These are phyloP conservation scores for Scophthalmus maximus DNA, from an alignment of 2,113 vertebrate species.

Conservation along the genomic window DNA sequence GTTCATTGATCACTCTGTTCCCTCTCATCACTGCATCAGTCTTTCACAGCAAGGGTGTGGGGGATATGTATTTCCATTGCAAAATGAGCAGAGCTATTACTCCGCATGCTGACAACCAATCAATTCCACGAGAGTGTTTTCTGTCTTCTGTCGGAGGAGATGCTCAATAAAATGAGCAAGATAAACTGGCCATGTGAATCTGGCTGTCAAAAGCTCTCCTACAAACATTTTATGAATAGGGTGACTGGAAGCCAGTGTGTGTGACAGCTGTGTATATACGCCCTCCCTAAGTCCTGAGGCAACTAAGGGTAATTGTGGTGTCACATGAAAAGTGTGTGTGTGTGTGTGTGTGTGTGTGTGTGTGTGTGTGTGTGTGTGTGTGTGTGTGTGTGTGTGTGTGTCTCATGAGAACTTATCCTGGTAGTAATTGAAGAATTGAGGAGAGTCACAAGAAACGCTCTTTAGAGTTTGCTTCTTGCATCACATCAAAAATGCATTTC, in stretches of 20 bases:
- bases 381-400: background rate
- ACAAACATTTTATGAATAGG: conserved; percentile 55
- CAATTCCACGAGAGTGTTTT: conserved; percentile 73
- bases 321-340: conserved; percentile 7
- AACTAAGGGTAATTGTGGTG: conserved; percentile 32
- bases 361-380: background rate
- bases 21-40: conserved; percentile 58
- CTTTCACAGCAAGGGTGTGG: conserved; percentile 45
- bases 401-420: background rate
- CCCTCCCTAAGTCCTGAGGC: conserved; percentile 14
- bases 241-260: conserved; percentile 36
- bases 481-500: background rate
- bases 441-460: conserved; percentile 4
- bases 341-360: background rate
- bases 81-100: conserved; percentile 74
- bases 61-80: conserved; percentile 70
- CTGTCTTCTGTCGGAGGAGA: conserved; percentile 65
- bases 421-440: background rate
- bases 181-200: conserved; percentile 62
- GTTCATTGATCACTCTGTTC: conserved; percentile 68
- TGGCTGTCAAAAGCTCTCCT: conserved; percentile 45
- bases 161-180: conserved; percentile 67
- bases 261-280: conserved; percentile 39
- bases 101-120: conserved; percentile 75
- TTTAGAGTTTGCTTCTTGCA: conserved; percentile 9